A percentile compares a stretch with the other conserved stretches of the same genome.
Evolutionary conservation across 2,797 vertebrate species (phyloP).

Genomic region (Danio aesculapii): DNA sequence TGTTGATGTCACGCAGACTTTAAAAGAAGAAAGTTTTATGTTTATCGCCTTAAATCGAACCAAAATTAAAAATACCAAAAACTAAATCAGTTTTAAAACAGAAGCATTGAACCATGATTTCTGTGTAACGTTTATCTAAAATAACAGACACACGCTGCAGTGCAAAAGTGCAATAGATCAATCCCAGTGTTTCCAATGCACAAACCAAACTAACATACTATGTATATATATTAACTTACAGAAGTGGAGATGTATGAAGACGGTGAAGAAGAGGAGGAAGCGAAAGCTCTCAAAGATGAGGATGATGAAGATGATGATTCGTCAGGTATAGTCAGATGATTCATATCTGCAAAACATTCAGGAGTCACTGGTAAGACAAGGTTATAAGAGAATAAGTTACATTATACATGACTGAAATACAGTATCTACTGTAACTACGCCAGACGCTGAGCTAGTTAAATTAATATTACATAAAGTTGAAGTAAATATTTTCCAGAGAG

Average conservation of each 20-base stretch:
- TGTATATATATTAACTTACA: constrained; percentile 7
- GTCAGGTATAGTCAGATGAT: background rate
- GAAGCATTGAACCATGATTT: no score
- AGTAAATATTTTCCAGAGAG: no score
- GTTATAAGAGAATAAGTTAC: no score
- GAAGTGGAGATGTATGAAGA: constrained; percentile 31
- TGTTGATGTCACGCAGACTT: no score
- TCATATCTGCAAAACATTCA: background rate
- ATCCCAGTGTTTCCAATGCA: background rate
- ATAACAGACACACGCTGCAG: background rate
- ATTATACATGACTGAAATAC: background rate
- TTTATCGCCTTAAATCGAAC: no score
- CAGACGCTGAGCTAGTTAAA: no score
- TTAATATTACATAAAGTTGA: no score
- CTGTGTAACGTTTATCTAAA: no score
- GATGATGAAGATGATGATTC: background rate
- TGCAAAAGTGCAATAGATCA: background rate
- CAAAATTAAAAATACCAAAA: no score
- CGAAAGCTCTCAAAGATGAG: background rate
- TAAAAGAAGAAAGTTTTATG: no score
- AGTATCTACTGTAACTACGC: no score
- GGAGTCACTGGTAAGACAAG: background rate
- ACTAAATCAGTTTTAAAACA: no score
- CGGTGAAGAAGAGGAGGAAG: background rate
- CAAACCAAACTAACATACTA: background rate